Evolutionary conservation across 2,797 vertebrate species (phyloP).

Genomic region (Paramormyrops hopkinsi): DNA sequence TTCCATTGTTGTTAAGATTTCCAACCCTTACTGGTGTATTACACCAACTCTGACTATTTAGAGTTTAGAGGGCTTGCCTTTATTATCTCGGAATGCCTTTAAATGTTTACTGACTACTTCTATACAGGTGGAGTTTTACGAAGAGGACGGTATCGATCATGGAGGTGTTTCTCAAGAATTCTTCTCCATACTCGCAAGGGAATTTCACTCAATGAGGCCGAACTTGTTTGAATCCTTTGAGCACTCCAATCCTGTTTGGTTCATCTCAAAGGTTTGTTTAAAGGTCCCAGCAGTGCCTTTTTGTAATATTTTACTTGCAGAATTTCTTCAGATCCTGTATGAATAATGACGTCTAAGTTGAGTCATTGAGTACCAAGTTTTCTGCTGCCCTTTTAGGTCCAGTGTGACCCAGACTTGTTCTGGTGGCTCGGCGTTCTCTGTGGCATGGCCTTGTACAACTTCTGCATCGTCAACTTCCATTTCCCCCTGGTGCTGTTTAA

Average conservation of each 20-base stretch:
- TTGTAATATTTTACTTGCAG: neutral
- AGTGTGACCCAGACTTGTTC: constrained; percentile 19
- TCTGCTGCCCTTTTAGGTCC: constrained; percentile 26
- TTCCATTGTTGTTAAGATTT: neutral
- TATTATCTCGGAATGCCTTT: neutral
- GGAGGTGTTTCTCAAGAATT: constrained; percentile 42
- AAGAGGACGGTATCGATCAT: constrained; percentile 16
- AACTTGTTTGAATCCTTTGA: constrained; percentile 23
- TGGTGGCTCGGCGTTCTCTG: constrained; percentile 41
- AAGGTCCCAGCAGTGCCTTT: neutral
- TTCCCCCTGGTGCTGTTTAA: constrained; percentile 56
- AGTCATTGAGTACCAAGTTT: neutral
- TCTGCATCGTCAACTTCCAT: neutral
- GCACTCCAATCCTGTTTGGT: constrained; percentile 47
- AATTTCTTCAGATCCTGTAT: neutral
- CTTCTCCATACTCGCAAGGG: constrained; percentile 44
- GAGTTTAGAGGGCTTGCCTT: neutral
- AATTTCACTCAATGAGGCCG: constrained; percentile 30
- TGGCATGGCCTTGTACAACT: constrained; percentile 51
- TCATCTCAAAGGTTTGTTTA: constrained; percentile 36
- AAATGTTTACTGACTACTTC: neutral
- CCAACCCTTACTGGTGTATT: neutral
- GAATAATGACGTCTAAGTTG: neutral
- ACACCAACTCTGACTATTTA: neutral
- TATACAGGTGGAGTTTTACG: constrained; percentile 47